Base-by-base conservation (phyloP, 1,140 invertebrate species). In the Triops longicaudatus region DNA sequence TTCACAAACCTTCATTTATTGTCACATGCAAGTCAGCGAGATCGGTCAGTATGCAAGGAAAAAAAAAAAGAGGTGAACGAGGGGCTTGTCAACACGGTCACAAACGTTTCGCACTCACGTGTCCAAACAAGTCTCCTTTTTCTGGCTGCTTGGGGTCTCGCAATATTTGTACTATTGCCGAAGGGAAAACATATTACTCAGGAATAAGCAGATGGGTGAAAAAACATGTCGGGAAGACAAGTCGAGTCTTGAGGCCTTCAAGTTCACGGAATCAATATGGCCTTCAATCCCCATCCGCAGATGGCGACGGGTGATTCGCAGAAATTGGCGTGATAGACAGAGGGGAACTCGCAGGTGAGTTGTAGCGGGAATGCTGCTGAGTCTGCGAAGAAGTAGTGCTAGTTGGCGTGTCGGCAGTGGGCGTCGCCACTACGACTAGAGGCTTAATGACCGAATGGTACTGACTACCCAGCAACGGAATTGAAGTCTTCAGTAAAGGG, bases 371-470 rank as follows among this genome's bases (percentile, higher is more conserved):
- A 63, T 63, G 50, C 50, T 63, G 50, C 22, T 63, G 50, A 63
- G 50, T 17, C 17, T 63, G 50, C 50, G 50, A 63, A 63, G 50
- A 63, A n/a, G 50, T 28, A 31, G 74, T 28, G 73, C 14, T 14
- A 73, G 27, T 44, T 22, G 74, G 74, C 26, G 76, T 42, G 22
- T 72, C 31, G 28, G 76, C 42, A 22, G 76, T 44, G 17, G 76
- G 72, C n/a, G 76, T 37, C 22, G 76, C 76, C 26, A 77, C 76
- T 10, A 77, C 76, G 27, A 77, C 72, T 42, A 77, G 26, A 41
- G 76, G 76, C 76, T 77, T 77, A 12, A 77, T 77, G 31, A 77
- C 63, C 22, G 73, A 73, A 42, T 73, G 63, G 42, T 77, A 77
- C 41, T 77, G 76, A 27, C 76, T 71, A 43, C 76, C 41, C n/a